These are phyloP conservation scores for Mus minutoides DNA, from an alignment of 2,797 vertebrate species.

Conservation along the genomic window DNA sequence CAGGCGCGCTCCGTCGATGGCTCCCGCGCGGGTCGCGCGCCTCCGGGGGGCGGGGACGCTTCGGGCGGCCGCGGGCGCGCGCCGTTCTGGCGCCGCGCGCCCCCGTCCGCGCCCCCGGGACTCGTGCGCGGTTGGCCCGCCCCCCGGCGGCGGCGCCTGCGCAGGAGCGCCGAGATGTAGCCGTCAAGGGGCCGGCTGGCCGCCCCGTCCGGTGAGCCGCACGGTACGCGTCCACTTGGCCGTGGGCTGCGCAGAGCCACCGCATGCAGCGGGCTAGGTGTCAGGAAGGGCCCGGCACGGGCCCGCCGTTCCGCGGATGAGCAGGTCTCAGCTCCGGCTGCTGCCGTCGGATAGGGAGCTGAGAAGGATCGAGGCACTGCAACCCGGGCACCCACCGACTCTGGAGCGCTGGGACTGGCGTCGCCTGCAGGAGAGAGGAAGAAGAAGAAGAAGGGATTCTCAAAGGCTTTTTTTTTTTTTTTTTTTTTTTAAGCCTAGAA, in stretches of 20 bases:
- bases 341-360: conserved; percentile 89
- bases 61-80: conserved; percentile 87
- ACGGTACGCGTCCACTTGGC: conserved; percentile 29
- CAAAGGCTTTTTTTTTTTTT: background rate
- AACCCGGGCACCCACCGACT: conserved; percentile 82
- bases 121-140: conserved; percentile 90
- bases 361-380: conserved; percentile 92
- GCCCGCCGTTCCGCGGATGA: conserved; percentile 71
- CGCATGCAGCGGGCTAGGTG: conserved; percentile 84
- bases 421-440: conserved; percentile 73
- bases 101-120: conserved; percentile 80
- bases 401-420: conserved; percentile 75
- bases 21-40: conserved; percentile 71
- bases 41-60: conserved; percentile 74
- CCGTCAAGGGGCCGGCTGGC: conserved; percentile 87
- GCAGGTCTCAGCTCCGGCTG: conserved; percentile 81
- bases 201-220: conserved; percentile 41
- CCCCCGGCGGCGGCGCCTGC: conserved; percentile 87
- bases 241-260: conserved; percentile 84
- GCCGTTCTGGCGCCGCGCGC: conserved; percentile 88
- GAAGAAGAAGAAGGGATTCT: background rate
- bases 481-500: background rate
- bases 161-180: conserved; percentile 91
- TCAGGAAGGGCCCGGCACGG: conserved; percentile 79
- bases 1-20: conserved; percentile 77